Evolutionary conservation across 1,140 invertebrate species (phyloP).

Genomic region (Drosophila sturtevanti): DNA sequence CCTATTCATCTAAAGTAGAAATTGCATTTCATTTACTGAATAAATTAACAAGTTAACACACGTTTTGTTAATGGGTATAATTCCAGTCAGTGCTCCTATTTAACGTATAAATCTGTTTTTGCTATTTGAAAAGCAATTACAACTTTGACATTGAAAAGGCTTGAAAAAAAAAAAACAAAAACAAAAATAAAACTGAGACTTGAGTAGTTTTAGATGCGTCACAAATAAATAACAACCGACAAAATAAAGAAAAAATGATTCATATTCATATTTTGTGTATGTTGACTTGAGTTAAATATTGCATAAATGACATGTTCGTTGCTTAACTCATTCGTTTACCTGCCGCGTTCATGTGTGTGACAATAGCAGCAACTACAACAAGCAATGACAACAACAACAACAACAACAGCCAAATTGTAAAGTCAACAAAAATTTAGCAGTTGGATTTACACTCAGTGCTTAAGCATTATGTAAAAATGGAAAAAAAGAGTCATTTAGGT

Average conservation of each 20-base stretch:
- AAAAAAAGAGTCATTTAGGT: slow-evolving; percentile 42
- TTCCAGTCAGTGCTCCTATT: neutral
- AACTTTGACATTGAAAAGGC: slow-evolving; percentile 69
- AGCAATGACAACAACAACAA: slow-evolving; percentile 2
- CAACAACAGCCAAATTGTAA: slow-evolving; percentile 36
- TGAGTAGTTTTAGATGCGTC: slow-evolving; percentile 33
- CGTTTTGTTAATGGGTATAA: neutral
- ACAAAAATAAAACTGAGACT: neutral
- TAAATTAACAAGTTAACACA: neutral
- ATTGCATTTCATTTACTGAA: no score
- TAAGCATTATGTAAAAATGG: slow-evolving; percentile 53
- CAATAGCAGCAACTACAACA: slow-evolving; percentile 32
- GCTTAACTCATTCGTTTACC: slow-evolving; percentile 62
- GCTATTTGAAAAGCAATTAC: slow-evolving; percentile 49
- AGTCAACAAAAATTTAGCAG: slow-evolving; percentile 52
- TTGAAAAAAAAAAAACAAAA: slow-evolving; percentile 17
- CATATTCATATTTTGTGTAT: slow-evolving; percentile 23
- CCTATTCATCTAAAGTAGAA: no score
- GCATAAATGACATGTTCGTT: slow-evolving; percentile 58
- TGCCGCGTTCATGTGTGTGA: slow-evolving; percentile 40
- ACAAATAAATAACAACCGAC: slow-evolving; percentile 35
- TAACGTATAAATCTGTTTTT: neutral
- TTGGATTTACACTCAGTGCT: slow-evolving; percentile 25
- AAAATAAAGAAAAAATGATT: slow-evolving; percentile 38
- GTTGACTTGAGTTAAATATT: slow-evolving; percentile 41